Conservation (phyloP, 2,113 vertebrate genomes). For the Cnemophilus loriae region DNA sequence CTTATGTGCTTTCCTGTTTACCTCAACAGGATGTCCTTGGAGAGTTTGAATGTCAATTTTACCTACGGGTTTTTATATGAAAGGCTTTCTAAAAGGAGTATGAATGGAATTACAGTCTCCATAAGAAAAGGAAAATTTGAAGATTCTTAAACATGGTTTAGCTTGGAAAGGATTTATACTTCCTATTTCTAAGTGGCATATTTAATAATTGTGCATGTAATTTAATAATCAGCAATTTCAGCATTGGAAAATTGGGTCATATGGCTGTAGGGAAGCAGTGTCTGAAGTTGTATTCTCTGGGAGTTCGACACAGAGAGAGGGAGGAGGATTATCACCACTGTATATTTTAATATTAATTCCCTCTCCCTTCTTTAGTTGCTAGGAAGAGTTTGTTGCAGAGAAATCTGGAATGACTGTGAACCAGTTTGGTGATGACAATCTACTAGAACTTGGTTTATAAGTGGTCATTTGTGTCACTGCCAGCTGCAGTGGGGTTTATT, state of each 20-base stretch:
- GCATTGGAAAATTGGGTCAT: slow-evolving; percentile 44
- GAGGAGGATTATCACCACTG: slow-evolving; percentile 17
- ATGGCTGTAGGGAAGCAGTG: slow-evolving; percentile 26
- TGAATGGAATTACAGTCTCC: background rate
- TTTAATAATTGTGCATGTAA: slow-evolving; percentile 39
- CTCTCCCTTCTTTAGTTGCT: background rate
- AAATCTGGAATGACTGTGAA: background rate
- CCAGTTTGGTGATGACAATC: background rate
- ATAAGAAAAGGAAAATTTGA: background rate
- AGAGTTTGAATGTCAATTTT: background rate
- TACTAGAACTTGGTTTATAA: background rate
- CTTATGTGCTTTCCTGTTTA: slow-evolving; percentile 1
- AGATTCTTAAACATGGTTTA: slow-evolving; percentile 9
- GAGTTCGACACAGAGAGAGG: slow-evolving; percentile 5
- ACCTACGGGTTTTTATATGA: background rate
- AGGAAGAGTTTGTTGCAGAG: background rate
- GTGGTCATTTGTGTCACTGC: background rate
- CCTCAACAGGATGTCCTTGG: background rate
- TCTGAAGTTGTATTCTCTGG: slow-evolving; percentile 36
- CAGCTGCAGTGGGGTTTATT: background rate
- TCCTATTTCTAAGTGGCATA: slow-evolving; percentile 3
- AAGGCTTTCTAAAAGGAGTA: background rate
- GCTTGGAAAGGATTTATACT: background rate
- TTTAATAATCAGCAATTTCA: slow-evolving; percentile 48
- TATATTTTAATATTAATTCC: slow-evolving; percentile 27